Conservation (phyloP, 2,113 vertebrate species). For the Macaca fascicularis region DNA sequence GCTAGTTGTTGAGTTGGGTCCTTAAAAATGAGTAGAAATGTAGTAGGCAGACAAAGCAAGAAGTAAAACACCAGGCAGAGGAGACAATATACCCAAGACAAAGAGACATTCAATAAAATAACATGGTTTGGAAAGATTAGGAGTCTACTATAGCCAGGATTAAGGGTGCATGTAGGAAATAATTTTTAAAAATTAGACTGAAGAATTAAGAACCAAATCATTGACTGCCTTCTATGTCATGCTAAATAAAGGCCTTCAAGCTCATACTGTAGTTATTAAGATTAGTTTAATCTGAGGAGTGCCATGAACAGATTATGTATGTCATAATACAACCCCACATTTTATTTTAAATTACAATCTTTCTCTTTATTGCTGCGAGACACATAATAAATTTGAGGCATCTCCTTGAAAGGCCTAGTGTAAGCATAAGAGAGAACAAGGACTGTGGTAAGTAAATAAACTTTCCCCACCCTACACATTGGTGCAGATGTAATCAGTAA, state of each 20-base stretch:
- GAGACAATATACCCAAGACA: neutral
- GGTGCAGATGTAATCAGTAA: neutral
- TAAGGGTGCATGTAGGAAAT: neutral
- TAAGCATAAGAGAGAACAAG: neutral
- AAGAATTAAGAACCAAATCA: neutral
- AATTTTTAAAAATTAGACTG: neutral
- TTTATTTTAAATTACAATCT: neutral
- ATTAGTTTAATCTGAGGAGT: neutral
- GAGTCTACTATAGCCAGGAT: neutral
- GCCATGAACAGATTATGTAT: neutral
- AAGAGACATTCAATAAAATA: neutral
- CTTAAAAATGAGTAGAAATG: neutral
- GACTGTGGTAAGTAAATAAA: neutral
- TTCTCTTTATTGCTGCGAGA: neutral
- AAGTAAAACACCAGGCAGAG: neutral
- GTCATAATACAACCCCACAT: neutral
- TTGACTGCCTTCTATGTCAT: neutral
- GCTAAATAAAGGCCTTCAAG: neutral
- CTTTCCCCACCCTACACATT: neutral
- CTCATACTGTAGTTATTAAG: neutral
- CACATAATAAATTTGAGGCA: neutral
- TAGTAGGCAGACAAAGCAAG: neutral
- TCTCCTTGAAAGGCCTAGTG: neutral
- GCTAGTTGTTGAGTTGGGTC: neutral
- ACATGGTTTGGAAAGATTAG: neutral